A percentile compares a stretch with the other conserved stretches of the same genome.
Conservation (phyloP, 1,140 invertebrate species). For the Lycorma delicatula region DNA sequence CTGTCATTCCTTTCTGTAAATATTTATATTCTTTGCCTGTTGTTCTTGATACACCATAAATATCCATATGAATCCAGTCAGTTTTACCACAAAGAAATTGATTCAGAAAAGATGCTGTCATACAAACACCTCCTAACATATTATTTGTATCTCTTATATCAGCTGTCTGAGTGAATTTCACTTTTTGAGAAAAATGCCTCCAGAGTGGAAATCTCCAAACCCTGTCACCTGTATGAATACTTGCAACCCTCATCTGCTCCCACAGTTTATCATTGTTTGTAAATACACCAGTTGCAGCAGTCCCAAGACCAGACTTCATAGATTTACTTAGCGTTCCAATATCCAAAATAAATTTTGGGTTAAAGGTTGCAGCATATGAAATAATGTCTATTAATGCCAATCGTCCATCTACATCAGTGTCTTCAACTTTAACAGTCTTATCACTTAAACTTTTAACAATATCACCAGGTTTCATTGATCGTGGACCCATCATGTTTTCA, state of each 20-base stretch:
- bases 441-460: conserved; percentile 54
- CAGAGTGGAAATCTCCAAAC: conserved; percentile 58
- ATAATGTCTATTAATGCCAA: conserved; percentile 55
- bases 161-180: background rate
- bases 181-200: conserved; percentile 39
- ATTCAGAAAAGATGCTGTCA: conserved; percentile 48
- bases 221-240: conserved; percentile 50
- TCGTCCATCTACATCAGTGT: conserved; percentile 57
- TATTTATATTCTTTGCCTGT: conserved; percentile 30
- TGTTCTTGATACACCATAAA: conserved; percentile 44
- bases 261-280: conserved; percentile 45
- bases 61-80: conserved; percentile 51
- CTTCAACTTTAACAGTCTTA: conserved; percentile 54
- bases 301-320: conserved; percentile 46
- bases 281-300: conserved; percentile 47
- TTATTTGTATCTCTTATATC: conserved; percentile 11
- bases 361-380: conserved; percentile 49
- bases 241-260: conserved; percentile 42
- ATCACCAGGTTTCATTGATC: conserved; percentile 53
- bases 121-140: conserved; percentile 37
- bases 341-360: conserved; percentile 50
- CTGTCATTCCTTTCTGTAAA: conserved; percentile 24
- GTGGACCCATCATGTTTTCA: conserved; percentile 54
- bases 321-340: conserved; percentile 54
- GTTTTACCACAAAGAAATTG: conserved; percentile 44